Conservation (phyloP, 2,797 vertebrate species). For the Tauraco hartlaubi region DNA sequence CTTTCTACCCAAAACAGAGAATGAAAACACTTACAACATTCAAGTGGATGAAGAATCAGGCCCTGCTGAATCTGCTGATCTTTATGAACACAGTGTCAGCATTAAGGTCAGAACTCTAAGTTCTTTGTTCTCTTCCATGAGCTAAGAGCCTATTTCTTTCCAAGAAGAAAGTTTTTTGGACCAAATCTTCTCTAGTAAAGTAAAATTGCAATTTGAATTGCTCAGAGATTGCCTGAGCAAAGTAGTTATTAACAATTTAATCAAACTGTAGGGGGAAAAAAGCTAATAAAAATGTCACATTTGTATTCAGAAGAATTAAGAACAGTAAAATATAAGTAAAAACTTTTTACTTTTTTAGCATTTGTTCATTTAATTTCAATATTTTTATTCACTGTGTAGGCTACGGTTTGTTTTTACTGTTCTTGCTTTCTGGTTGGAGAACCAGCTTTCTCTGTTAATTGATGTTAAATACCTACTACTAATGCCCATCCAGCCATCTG, state of each 20-base stretch:
- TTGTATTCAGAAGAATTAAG: slow-evolving; percentile 35
- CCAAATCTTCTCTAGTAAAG: neutral
- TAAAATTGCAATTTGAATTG: slow-evolving; percentile 17
- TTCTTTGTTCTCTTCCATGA: neutral
- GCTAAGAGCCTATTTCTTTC: neutral
- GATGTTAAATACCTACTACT: slow-evolving; percentile 25
- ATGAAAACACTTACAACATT: neutral
- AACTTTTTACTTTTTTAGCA: neutral
- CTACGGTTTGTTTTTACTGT: neutral
- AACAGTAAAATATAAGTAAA: neutral
- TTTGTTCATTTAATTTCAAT: neutral
- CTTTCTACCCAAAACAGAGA: neutral
- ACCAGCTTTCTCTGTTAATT: slow-evolving; percentile 27
- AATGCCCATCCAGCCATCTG: slow-evolving; percentile 29
- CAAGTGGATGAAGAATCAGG: neutral
- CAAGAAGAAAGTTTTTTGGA: neutral
- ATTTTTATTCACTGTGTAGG: neutral
- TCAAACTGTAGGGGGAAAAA: neutral
- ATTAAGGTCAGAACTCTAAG: neutral
- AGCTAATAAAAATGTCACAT: slow-evolving; percentile 21
- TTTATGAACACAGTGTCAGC: neutral
- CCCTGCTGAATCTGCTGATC: neutral
- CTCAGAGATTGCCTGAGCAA: neutral
- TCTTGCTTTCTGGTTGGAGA: slow-evolving; percentile 13
- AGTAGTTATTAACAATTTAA: slow-evolving; percentile 44